These are phyloP conservation scores for Choristoneura rosaceana DNA, from an alignment of 2,888 invertebrate species.

Conservation along the genomic window DNA sequence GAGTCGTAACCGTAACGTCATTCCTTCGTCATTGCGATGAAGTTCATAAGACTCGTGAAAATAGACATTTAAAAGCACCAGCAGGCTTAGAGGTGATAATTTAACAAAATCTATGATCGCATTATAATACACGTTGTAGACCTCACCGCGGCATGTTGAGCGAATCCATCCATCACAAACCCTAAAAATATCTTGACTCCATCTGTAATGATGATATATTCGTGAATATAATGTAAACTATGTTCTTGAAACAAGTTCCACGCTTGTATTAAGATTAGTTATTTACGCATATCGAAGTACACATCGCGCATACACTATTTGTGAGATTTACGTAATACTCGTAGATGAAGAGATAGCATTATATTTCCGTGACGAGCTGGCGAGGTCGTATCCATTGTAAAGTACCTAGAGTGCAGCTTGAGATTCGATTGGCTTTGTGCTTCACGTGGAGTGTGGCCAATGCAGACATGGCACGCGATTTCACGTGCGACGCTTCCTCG, in stretches of 20 bases:
- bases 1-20: neutral
- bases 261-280: neutral
- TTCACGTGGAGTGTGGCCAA: conserved; percentile 5
- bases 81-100: neutral
- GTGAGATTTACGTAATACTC: conserved; percentile 3
- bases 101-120: neutral
- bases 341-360: conserved; percentile 13
- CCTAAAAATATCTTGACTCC: neutral
- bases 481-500: conserved; percentile 13
- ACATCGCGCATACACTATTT: conserved; percentile 5
- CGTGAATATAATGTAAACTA: neutral
- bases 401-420: conserved; percentile 3
- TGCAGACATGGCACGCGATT: conserved; percentile 19
- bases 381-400: conserved; percentile 8
- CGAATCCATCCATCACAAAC: neutral
- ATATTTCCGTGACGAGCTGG: conserved; percentile 14
- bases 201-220: neutral
- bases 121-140: neutral
- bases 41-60: neutral
- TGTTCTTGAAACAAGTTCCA: neutral
- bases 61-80: neutral
- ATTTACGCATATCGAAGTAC: neutral
- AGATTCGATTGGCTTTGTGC: conserved; percentile 8
- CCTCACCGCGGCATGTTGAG: neutral
- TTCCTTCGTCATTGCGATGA: neutral